Base-by-base conservation (phyloP, 2,113 vertebrate genomes). In the Psittacula cyanocephala region DNA sequence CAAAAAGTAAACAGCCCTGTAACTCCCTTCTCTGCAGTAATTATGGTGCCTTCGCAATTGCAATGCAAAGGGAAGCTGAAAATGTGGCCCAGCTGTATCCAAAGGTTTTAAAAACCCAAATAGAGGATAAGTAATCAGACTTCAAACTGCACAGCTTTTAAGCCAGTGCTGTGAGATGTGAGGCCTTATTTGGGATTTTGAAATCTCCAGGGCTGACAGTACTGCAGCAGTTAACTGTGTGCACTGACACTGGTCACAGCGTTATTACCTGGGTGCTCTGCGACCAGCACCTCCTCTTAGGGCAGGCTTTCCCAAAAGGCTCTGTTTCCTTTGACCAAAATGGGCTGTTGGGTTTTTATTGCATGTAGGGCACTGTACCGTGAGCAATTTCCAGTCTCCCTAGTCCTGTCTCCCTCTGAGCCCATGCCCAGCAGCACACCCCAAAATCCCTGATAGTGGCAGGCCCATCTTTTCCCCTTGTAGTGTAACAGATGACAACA, bases 311-410 rank as follows among this genome's bases (percentile, higher is more conserved):
- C 65, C 71, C 59, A 78, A 65, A 76, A 44, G 33, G 33, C 13
- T 59, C 25, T 60, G 13, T 52, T 90, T 49, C 17, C 46, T 69
- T 46, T 86, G 46, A 77, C 55, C 37, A 69, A 50, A 67, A 59
- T 15, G 41, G 18, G 25, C 53, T 70, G 39, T 49, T 80, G 62
- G 24, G 6, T 13, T 63, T 79, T 49, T 35, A n/a, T 15, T 67
- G 20, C 50, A 60, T 2, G 0, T 1, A 44, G 29, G 37, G 13
- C 47, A 57, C 43, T 25, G 10, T 7, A 68, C 20, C 3, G 0
- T 16, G 50, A 80, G 70, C 2, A 1, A 23, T 50, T 50, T 28
- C 35, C 52, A 72, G 17, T 15, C 5, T 81, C 76, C 19, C 28
- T 10, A 5, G 31, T 24, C 18, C 77, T 77, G 37, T 18, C 1